phyloP scores from a whole-genome alignment of 1,140 invertebrate species.

The Luehdorfia chinensis region DNA sequence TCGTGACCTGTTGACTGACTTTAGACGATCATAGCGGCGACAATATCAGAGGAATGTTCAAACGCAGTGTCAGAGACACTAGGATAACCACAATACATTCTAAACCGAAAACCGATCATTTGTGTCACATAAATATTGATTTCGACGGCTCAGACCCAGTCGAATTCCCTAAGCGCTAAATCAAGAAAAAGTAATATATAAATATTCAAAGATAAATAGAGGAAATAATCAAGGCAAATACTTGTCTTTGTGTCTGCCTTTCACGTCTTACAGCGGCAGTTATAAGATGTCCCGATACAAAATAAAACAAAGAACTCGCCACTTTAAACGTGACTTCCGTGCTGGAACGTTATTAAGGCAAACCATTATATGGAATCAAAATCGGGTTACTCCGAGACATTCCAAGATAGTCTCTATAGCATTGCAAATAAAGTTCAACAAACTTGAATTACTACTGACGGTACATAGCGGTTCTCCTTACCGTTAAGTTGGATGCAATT shows the following conservation, averaged over 20 bases:
- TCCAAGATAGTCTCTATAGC: background rate
- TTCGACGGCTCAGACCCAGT: too few species aligned
- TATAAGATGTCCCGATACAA: background rate
- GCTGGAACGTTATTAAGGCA: background rate
- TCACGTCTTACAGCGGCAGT: background rate
- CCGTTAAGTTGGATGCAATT: constrained; percentile 25
- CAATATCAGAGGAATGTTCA: too few species aligned
- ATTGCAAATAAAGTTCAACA: background rate
- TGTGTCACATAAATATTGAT: too few species aligned
- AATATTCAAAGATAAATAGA: too few species aligned
- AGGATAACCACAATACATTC: too few species aligned
- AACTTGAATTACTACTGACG: background rate
- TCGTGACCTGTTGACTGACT: too few species aligned
- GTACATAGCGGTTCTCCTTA: constrained; percentile 3
- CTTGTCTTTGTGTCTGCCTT: background rate
- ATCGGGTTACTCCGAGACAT: background rate
- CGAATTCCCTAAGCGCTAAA: too few species aligned
- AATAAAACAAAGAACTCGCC: constrained; percentile 3
- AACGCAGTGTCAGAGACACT: too few species aligned
- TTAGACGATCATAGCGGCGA: too few species aligned
- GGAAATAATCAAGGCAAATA: too few species aligned
- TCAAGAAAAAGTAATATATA: too few species aligned
- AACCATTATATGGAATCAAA: background rate
- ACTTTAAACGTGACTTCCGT: constrained; percentile 13
- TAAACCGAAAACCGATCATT: too few species aligned